Evolutionary conservation across 2,888 invertebrate genomes (phyloP).

Genomic region (Caenorhabditis doughertyi): DNA sequence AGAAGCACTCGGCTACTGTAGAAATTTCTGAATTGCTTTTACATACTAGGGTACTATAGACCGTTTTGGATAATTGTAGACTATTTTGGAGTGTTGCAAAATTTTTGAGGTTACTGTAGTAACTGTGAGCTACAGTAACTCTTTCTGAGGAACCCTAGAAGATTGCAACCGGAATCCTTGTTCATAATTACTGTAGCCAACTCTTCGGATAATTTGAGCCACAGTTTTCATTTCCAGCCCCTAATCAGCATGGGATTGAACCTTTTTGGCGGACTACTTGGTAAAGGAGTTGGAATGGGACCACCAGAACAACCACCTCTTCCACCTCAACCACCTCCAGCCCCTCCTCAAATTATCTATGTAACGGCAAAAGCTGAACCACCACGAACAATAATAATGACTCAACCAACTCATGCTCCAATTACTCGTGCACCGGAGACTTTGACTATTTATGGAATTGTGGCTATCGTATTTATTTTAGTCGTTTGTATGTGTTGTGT

Average conservation of each 20-base stretch:
- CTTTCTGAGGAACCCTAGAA: too few species aligned
- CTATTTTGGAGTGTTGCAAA: too few species aligned
- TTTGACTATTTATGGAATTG: conserved; percentile 2
- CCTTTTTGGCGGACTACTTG: not conserved
- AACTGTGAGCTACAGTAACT: too few species aligned
- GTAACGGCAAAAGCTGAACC: not conserved
- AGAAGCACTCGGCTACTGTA: too few species aligned
- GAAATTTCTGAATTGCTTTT: too few species aligned
- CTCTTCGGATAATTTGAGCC: too few species aligned
- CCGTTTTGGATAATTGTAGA: too few species aligned
- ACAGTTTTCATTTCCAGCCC: too few species aligned
- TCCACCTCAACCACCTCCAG: not conserved
- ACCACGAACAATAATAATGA: not conserved
- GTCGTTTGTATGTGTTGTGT: not conserved
- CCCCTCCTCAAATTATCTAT: not conserved
- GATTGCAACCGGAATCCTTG: too few species aligned
- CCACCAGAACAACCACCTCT: not conserved
- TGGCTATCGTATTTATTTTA: not conserved
- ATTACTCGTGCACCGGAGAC: not conserved
- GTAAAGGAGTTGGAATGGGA: not conserved
- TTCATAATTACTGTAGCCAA: too few species aligned
- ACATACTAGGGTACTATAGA: too few species aligned
- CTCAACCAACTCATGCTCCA: not conserved
- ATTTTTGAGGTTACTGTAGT: too few species aligned
- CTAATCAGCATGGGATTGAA: not conserved